phyloP scores from a whole-genome alignment of 2,888 invertebrate genomes.

The Acheta domesticus region DNA sequence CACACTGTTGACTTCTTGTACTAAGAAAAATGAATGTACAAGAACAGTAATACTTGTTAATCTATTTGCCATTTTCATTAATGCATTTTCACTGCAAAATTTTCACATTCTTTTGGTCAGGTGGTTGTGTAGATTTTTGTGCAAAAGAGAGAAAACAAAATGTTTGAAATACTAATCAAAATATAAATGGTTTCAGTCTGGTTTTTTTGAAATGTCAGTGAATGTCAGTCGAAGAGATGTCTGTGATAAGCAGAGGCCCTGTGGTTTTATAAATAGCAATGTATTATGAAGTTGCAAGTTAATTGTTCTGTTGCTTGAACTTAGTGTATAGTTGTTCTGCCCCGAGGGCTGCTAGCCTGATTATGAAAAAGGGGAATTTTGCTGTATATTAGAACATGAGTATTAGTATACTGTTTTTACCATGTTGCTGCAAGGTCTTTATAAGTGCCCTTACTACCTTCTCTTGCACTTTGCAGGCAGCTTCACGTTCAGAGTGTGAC shows the following conservation, averaged over 20 bases:
- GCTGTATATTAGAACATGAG: neutral
- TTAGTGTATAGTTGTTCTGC: neutral
- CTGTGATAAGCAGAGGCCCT: neutral
- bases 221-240: neutral
- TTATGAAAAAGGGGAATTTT: neutral
- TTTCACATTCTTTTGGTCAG: too few species aligned
- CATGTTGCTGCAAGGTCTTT: neutral
- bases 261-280: neutral
- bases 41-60: too few species aligned
- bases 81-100: too few species aligned
- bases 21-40: too few species aligned
- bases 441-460: conserved; percentile 11
- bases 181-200: too few species aligned
- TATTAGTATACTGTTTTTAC: neutral
- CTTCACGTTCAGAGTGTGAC: too few species aligned
- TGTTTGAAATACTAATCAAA: too few species aligned
- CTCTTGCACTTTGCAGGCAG: neutral
- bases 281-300: neutral
- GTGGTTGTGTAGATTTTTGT: too few species aligned
- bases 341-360: neutral
- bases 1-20: too few species aligned
- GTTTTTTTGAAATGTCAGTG: too few species aligned
- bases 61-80: too few species aligned
- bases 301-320: neutral
- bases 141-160: too few species aligned